Evolutionary conservation across 2,113 vertebrate genomes (phyloP), one percentile per base, ranked within the genome.

Genomic region (Malaclemys terrapin): DNA sequence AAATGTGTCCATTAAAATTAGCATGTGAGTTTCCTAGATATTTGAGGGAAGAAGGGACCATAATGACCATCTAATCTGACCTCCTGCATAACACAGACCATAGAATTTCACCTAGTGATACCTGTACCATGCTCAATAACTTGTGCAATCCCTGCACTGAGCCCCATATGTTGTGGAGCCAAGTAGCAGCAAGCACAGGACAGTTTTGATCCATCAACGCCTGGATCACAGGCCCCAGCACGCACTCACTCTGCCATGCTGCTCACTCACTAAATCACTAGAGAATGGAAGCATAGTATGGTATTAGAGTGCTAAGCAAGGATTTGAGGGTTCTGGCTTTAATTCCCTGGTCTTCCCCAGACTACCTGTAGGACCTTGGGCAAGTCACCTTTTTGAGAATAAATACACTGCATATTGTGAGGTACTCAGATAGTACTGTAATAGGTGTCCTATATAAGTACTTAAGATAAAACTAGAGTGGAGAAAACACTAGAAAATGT

Each of bases 401-500:
- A 95, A 96, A 96, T 92, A 93, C 93, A 95, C 91, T 96, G 89
- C 94, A 89, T 89, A 89, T 88, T 96, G 96, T 91, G 85, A 96
- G 97, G 93, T 96, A 90, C 91, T 72, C 65, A n/a, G 16, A 72
- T 38, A 72, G 35, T 53, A 72, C 17, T 87, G 90, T 95, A 93
- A 92, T 96, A 93, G 96, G 94, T 95, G 90, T 85, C 82, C 88
- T 96, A 96, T 89, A 95, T 93, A 96, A 95, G 95, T 96, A 42
- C 82, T 95, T 92, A 96, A 96, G 89, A 96, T 96, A 97, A 96
- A 97, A 94, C 95, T 85, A 85, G 93, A 89, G 91, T 92, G 95
- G 94, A 97, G 94, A 91, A 96, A 97, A 94, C 94, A 92, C 96
- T 52, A 57, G 85, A 85, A 94, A 89, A 95, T 93, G 87, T 93